Conservation (phyloP, 2,113 vertebrate genomes). For the Megaleporinus macrocephalus region DNA sequence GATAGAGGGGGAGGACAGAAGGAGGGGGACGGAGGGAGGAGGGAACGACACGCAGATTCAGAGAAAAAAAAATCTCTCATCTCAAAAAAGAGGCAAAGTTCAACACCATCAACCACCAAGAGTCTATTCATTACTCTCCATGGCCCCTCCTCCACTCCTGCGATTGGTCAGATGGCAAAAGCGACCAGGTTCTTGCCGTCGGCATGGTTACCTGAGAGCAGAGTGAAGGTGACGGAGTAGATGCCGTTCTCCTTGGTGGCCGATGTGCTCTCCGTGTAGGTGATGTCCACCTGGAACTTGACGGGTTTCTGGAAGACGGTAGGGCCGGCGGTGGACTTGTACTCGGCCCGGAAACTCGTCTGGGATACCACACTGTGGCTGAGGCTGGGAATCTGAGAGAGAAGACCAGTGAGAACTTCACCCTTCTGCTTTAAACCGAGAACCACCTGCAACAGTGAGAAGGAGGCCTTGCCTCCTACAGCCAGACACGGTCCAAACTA, state of each 20-base stretch:
- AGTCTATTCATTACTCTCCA: slow-evolving; percentile 15
- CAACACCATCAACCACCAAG: slow-evolving; percentile 35
- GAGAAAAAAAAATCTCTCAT: slow-evolving; percentile 11
- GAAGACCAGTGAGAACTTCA: neutral
- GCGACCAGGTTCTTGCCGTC: neutral
- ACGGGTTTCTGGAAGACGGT: slow-evolving; percentile 97
- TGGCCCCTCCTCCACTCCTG: neutral
- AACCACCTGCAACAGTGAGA: no score
- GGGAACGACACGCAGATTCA: neutral
- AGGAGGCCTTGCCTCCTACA: no score
- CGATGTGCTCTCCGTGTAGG: slow-evolving; percentile 89
- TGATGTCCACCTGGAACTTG: slow-evolving; percentile 98
- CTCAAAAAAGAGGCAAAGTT: slow-evolving; percentile 31
- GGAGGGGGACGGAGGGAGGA: neutral
- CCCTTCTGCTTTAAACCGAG: neutral
- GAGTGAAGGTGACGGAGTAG: slow-evolving; percentile 96
- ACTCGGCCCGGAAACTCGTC: slow-evolving; percentile 94
- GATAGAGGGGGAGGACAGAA: neutral
- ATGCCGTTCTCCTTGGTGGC: slow-evolving; percentile 93
- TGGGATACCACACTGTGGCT: slow-evolving; percentile 97
- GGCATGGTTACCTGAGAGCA: slow-evolving; percentile 86
- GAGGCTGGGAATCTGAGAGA: slow-evolving; percentile 91
- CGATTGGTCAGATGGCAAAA: neutral
- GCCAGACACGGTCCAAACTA: no score
- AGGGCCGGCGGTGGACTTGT: slow-evolving; percentile 91